Percentiles rank a stretch among this genome's conserved stretches.
These are phyloP conservation scores for Microtus agrestis DNA, from an alignment of 2,797 vertebrate genomes.

Conservation along the genomic window DNA sequence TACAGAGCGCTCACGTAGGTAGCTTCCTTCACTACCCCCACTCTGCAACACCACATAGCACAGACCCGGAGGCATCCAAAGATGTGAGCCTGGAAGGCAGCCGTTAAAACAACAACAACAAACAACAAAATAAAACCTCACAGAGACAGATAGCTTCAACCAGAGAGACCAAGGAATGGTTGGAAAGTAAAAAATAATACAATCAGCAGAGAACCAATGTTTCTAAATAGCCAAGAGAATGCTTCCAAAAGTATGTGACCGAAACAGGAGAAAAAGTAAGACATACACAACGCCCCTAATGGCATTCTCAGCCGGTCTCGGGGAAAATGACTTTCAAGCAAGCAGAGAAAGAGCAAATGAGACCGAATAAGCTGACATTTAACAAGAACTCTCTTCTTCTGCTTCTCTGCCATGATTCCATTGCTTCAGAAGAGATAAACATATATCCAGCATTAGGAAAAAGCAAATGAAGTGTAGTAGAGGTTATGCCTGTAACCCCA, in stretches of 20 bases:
- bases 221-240: neutral
- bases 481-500: neutral
- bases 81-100: neutral
- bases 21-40: neutral
- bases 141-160: neutral
- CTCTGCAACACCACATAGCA: neutral
- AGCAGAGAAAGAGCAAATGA: neutral
- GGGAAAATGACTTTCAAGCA: neutral
- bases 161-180: neutral
- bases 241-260: neutral
- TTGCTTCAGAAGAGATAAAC: neutral
- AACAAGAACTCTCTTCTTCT: neutral
- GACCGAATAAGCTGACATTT: neutral
- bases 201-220: neutral
- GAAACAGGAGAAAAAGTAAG: neutral
- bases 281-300: neutral
- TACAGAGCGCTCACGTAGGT: neutral
- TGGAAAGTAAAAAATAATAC: neutral
- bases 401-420: neutral
- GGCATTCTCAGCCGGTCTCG: neutral
- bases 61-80: too few relatives aligned
- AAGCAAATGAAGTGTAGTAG: neutral
- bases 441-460: neutral
- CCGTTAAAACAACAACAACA: neutral
- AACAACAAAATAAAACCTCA: neutral